These are phyloP conservation scores for Paelopatides confundens DNA, from an alignment of 53 echinoderm and acorn worm species.

Conservation along the genomic window DNA sequence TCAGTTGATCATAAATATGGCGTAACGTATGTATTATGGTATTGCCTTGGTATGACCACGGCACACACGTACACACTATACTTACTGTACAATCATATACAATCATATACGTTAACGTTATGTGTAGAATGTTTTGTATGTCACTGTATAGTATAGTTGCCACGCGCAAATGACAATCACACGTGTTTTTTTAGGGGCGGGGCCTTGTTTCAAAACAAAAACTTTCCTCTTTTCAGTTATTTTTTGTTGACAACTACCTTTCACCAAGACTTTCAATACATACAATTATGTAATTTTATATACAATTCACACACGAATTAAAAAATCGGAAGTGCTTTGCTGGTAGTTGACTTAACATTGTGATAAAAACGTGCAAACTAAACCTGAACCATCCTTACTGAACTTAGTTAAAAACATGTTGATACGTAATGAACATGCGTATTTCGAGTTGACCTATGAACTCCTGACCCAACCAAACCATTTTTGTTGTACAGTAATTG, in stretches of 20 bases:
- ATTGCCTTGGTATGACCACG: too few species aligned
- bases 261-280: too few species aligned
- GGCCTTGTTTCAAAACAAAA: slow-evolving; percentile 14
- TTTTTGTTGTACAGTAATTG: background rate
- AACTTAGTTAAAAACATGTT: too few species aligned
- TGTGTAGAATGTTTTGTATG: too few species aligned
- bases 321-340: too few species aligned
- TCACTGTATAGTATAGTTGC: background rate
- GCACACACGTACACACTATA: background rate
- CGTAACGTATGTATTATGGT: background rate
- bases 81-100: background rate
- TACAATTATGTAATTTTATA: too few species aligned
- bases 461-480: background rate
- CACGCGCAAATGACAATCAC: slow-evolving; percentile 38
- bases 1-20: slow-evolving; percentile 28
- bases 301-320: too few species aligned
- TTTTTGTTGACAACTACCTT: background rate
- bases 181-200: slow-evolving; percentile 41
- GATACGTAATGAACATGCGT: slow-evolving; percentile 22
- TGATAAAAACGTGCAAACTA: too few species aligned
- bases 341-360: too few species aligned
- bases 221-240: background rate
- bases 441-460: slow-evolving; percentile 6
- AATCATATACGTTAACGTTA: too few species aligned
- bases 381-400: too few species aligned